Conservation (phyloP, 2,113 vertebrate genomes). For the Chroicocephalus ridibundus region DNA sequence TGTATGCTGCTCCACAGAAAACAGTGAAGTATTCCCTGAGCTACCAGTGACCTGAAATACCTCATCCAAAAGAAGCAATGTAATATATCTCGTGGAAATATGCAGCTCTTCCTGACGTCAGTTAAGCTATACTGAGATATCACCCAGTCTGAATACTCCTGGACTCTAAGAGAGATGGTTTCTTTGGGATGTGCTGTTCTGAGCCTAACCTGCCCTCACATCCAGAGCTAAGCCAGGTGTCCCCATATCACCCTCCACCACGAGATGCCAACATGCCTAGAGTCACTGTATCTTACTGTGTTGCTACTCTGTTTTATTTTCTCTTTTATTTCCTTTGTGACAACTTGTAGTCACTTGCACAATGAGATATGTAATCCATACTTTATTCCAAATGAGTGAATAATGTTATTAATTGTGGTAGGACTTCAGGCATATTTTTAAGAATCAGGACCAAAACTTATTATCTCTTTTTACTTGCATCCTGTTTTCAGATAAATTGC, state of each 20-base stretch:
- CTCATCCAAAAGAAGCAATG: not conserved
- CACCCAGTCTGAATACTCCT: accelerated
- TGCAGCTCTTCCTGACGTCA: not conserved
- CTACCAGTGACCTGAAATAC: not conserved
- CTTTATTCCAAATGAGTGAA: not conserved
- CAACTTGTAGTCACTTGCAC: accelerated
- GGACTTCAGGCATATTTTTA: not conserved
- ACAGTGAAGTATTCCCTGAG: not conserved
- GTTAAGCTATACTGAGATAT: not conserved
- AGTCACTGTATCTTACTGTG: not conserved
- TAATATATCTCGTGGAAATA: not conserved
- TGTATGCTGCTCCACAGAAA: not conserved
- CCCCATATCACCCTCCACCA: not conserved
- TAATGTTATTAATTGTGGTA: not conserved
- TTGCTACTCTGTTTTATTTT: not conserved
- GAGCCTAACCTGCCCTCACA: not conserved
- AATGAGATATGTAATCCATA: not conserved
- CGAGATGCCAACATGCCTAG: not conserved
- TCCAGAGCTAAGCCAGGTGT: not conserved
- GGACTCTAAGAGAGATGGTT: not conserved
- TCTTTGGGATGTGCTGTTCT: not conserved
- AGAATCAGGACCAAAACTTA: not conserved
- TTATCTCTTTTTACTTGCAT: not conserved
- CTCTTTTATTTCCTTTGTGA: not conserved
- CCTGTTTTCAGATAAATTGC: not conserved